Evolutionary conservation across 2,888 invertebrate species (phyloP), one percentile per base, ranked within the genome.

Genomic region (Mongoloraphidia duomilia): DNA sequence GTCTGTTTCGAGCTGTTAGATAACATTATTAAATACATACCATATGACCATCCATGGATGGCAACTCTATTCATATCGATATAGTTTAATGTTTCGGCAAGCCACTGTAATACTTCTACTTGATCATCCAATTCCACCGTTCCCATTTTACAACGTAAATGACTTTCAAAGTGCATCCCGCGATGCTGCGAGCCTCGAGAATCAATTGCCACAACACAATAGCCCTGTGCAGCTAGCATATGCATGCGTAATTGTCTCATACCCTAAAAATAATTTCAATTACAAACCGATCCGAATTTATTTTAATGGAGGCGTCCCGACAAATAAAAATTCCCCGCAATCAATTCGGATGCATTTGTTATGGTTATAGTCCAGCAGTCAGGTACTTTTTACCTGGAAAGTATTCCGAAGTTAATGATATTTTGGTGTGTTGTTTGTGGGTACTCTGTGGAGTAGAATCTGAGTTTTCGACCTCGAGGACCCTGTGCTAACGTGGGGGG

Each of bases 1-100:
- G n/a, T n/a, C n/a, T n/a, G n/a, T n/a, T n/a, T n/a, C n/a, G n/a
- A n/a, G n/a, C n/a, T n/a, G n/a, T n/a, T n/a, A n/a, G n/a, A n/a
- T n/a, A n/a, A n/a, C n/a, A 36, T 42, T 44, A 48, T 13, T 44
- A 44, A 37, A 35, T 34, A 53, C 66, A 63, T 55, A 73, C 97
- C 98, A 63, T 98, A 99, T 41, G 96, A 96, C 96, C 97, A 98
- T 1, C 98, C 98, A 64, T 94, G 93, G 58, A 98, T 90, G 1
- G 92, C 96, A 11, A 99, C 82, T 43, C 97, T 75, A 56, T 78
- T 79, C 75, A 94, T 77, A 65, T 99, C 98, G 53, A 99, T 89
- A 59, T 84, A 92, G 41, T 84, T 85, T 4, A 87, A 77, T 54
- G 82, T 82, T 54, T 87, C 83, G 0, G 91, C 82, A 49, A 96